A percentile compares a stretch with the other conserved stretches of the same genome.
These are phyloP conservation scores for Knipowitschia caucasica DNA, from an alignment of 2,797 vertebrate species.

Conservation along the genomic window DNA sequence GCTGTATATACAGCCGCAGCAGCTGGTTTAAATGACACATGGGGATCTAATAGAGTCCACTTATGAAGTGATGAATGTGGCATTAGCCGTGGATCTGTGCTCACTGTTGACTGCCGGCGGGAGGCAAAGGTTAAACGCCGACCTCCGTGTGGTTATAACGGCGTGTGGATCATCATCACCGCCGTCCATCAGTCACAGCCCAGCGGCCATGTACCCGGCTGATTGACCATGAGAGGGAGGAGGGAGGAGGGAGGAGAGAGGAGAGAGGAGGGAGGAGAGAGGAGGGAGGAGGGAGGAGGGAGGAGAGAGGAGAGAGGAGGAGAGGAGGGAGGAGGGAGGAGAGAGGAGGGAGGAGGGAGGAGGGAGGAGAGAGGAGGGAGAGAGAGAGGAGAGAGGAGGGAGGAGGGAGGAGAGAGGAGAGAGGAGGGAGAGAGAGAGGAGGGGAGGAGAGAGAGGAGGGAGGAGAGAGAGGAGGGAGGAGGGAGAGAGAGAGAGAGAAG, in stretches of 20 bases:
- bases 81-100: slow-evolving; percentile 9
- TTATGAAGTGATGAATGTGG: not conserved
- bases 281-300: too few relatives aligned
- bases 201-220: not conserved
- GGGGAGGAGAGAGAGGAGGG: too few relatives aligned
- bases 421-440: too few relatives aligned
- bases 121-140: slow-evolving; percentile 19
- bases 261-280: not conserved
- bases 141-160: slow-evolving; percentile 16
- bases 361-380: too few relatives aligned
- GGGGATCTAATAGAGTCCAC: slow-evolving; percentile 2
- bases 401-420: too few relatives aligned
- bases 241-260: not conserved
- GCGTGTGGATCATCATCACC: slow-evolving; percentile 5
- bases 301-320: too few relatives aligned
- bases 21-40: not conserved
- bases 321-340: too few relatives aligned
- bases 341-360: too few relatives aligned
- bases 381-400: too few relatives aligned
- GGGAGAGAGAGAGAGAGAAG: too few relatives aligned
- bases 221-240: not conserved
- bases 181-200: slow-evolving; percentile 16
- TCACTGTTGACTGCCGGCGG: slow-evolving; percentile 11
- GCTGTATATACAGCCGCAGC: too few relatives aligned
- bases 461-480: too few relatives aligned